These are phyloP conservation scores for Cotesia typhae DNA, from an alignment of 1,140 invertebrate species.

Conservation along the genomic window DNA sequence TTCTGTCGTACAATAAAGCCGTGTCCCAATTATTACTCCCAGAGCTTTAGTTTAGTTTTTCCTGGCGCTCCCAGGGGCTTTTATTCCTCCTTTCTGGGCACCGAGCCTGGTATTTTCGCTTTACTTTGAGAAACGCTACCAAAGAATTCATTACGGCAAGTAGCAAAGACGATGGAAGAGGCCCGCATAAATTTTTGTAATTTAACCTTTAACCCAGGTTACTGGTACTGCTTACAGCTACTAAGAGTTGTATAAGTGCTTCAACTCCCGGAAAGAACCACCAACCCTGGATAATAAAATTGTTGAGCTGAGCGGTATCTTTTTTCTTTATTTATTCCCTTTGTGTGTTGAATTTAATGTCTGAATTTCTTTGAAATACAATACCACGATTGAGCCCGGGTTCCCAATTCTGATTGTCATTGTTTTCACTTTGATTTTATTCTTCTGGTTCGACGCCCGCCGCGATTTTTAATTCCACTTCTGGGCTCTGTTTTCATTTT, in stretches of 20 bases:
- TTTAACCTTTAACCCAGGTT: constrained; percentile 34
- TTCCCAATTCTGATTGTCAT: constrained; percentile 27
- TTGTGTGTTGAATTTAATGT: constrained; percentile 7
- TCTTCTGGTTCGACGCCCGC: constrained; percentile 3
- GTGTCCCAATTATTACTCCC: constrained; percentile 38
- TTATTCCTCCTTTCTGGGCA: constrained; percentile 13
- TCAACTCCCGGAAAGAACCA: too few species aligned
- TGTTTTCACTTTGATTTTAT: constrained; percentile 11
- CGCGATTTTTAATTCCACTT: neutral
- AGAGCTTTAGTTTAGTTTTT: constrained; percentile 10
- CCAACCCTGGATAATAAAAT: constrained; percentile 30
- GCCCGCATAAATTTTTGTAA: constrained; percentile 36
- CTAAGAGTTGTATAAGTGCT: too few species aligned
- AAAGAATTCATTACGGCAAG: constrained; percentile 37
- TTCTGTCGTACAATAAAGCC: constrained; percentile 33
- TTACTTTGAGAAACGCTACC: constrained; percentile 33
- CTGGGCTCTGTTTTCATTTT: neutral
- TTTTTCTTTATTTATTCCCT: constrained; percentile 2
- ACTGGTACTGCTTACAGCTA: neutral
- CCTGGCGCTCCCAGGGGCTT: neutral
- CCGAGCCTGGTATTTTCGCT: constrained; percentile 28
- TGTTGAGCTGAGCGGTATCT: constrained; percentile 24
- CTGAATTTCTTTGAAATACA: constrained; percentile 29
- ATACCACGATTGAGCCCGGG: constrained; percentile 18
- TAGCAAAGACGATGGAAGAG: constrained; percentile 22